These are phyloP conservation scores for Nasonia oneida DNA, from an alignment of 2,888 invertebrate genomes.

Conservation along the genomic window DNA sequence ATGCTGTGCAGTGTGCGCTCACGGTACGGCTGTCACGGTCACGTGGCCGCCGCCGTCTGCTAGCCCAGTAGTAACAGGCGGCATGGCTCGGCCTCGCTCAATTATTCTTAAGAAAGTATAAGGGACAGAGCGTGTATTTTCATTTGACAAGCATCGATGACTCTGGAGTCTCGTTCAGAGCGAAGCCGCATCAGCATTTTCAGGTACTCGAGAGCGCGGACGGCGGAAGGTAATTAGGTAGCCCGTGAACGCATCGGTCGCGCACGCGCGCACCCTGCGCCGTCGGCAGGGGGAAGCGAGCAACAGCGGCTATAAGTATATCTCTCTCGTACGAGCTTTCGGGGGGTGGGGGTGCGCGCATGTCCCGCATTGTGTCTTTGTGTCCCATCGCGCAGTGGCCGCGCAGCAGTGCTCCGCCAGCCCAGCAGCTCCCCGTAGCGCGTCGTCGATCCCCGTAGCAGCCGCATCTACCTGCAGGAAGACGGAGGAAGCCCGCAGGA, in stretches of 20 bases:
- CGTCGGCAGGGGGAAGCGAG: neutral
- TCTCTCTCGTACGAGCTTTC: no score
- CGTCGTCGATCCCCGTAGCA: neutral
- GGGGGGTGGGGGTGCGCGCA: neutral
- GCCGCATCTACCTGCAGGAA: neutral
- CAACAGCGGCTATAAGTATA: neutral
- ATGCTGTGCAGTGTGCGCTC: neutral
- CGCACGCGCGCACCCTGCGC: neutral
- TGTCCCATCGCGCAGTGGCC: neutral
- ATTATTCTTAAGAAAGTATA: no score
- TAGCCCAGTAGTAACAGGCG: neutral
- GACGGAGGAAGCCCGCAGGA: no score
- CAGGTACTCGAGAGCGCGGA: no score
- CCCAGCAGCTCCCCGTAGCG: no score
- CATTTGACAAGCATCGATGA: no score
- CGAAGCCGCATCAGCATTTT: no score
- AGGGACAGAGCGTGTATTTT: no score
- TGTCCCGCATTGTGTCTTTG: neutral
- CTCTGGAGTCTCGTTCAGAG: no score
- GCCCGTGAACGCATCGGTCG: neutral
- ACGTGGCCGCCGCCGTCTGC: conserved; percentile 11
- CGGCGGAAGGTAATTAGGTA: no score
- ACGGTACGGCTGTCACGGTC: neutral
- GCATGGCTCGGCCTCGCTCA: neutral
- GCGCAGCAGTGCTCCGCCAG: no score